Percentiles rank a stretch among this genome's conserved stretches.
Evolutionary conservation across 2,797 vertebrate species (phyloP).

Genomic region (Sebastes vulpes): DNA sequence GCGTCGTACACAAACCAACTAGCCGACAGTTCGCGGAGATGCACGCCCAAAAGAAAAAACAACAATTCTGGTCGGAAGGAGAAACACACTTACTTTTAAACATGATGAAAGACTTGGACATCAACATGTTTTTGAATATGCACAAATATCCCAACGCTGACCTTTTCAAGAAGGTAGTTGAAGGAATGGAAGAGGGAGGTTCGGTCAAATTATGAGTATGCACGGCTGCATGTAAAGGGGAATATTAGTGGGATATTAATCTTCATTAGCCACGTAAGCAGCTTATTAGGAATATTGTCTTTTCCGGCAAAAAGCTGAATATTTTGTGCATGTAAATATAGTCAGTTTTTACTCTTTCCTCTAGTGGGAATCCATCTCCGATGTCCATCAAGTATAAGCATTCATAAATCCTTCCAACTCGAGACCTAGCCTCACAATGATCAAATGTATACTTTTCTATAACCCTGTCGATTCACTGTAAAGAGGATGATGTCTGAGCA

Average conservation of each 20-base stretch:
- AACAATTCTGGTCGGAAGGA: accelerated
- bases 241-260: neutral
- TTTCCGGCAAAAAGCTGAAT: too few species aligned
- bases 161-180: too few species aligned
- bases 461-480: neutral
- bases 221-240: neutral
- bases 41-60: neutral
- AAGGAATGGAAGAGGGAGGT: too few species aligned
- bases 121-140: too few species aligned
- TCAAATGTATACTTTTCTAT: neutral
- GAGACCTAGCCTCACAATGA: neutral
- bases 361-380: neutral
- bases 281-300: neutral
- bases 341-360: neutral
- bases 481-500: neutral
- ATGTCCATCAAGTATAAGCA: neutral
- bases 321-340: too few species aligned
- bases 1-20: too few species aligned
- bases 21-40: too few species aligned
- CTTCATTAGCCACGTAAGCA: neutral
- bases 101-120: too few species aligned
- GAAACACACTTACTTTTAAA: too few species aligned
- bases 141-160: accelerated
- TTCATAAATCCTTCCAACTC: neutral
- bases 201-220: too few species aligned